phyloP scores from a whole-genome alignment of 1,140 invertebrate species.

The Drosophila kikkawai region DNA sequence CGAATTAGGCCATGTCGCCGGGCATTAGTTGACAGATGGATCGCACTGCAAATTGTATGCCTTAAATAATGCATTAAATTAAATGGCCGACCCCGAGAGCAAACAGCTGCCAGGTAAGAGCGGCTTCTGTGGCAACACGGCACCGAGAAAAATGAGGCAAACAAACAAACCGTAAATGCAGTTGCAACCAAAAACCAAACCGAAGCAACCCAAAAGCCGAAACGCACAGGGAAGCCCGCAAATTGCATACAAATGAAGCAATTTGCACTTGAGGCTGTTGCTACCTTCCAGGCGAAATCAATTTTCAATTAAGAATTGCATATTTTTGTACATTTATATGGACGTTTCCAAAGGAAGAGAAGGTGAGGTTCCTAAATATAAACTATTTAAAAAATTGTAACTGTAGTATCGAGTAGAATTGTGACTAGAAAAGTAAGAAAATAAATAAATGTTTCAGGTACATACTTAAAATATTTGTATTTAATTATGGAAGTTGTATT shows the following conservation, averaged over 20 bases:
- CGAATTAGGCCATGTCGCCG: constrained; percentile 45
- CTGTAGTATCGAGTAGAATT: background rate
- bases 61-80: constrained; percentile 61
- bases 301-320: constrained; percentile 73
- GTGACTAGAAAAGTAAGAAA: background rate
- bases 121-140: constrained; percentile 12
- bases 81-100: constrained; percentile 28
- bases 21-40: constrained; percentile 32
- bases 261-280: constrained; percentile 62
- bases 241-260: constrained; percentile 75
- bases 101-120: constrained; percentile 43
- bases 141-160: constrained; percentile 36
- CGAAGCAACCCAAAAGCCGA: constrained; percentile 40
- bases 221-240: constrained; percentile 47
- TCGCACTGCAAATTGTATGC: constrained; percentile 34
- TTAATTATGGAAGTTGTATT: background rate
- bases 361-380: accelerated
- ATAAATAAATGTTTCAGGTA: background rate
- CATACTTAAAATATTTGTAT: background rate
- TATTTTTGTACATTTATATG: constrained; percentile 55
- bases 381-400: background rate
- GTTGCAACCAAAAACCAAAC: constrained; percentile 36
- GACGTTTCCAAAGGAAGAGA: background rate
- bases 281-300: constrained; percentile 43
- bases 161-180: constrained; percentile 47